Evolutionary conservation across 2,797 vertebrate species (phyloP), one percentile per base, ranked within the genome.

Genomic region (Odontamblyopus rebecca): DNA sequence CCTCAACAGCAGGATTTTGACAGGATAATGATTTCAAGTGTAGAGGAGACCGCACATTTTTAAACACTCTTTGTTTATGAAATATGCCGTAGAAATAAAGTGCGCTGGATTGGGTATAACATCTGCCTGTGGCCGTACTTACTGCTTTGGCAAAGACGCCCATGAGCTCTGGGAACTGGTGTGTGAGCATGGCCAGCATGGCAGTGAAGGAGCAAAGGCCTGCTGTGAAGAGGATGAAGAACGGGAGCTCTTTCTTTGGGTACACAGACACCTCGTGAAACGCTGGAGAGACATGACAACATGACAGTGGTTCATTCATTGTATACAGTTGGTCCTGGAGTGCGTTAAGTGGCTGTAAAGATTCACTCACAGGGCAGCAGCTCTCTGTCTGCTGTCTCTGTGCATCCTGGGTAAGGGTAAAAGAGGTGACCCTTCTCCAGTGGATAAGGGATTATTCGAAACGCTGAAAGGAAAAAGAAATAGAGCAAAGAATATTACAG

Each of bases 221-320:
- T 79, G 98, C 98, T 88, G 98, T 99, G 94, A 99, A 99, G 85
- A 98, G 96, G 90, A 99, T 98, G 93, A 99, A 99, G 91, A 99
- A 99, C 68, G 98, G 98, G 81, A 99, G 95, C 74, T 99, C 97
- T 91, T 98, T 99, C 93, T 99, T 98, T 30, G 98, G 98, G 86
- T 99, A 99, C 77, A 99, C 97, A 5, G 98, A 99, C 87, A 99
- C 97, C 89, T 98, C 97, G 0, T 99, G 98, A 92, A 99, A 99
- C 0, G 96, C 98, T 99, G 89, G 16, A 59, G 63, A 41, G 51
- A 18, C 61, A 75, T 15, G 23, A 23, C 23, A 26, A 16, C n/a
- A 60, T 12, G 63, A 35, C 68, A 60, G 15, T 18, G 30, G 27
- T 32, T 32, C 16, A 30, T 6, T 6, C 11, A 18, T 6, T 32